Conservation (phyloP, 2,113 vertebrate genomes). For the Pipa parva region DNA sequence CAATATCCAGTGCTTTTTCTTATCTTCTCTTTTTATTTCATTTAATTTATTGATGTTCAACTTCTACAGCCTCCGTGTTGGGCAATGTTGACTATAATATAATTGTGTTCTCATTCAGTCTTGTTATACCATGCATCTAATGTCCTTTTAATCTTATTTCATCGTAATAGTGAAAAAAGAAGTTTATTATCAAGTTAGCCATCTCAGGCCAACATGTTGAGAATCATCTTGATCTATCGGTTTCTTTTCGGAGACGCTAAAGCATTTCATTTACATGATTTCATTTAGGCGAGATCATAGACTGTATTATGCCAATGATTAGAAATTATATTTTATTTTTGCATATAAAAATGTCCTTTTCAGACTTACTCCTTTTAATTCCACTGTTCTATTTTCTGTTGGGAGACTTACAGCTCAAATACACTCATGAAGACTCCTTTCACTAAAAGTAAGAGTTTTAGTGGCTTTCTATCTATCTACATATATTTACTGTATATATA, state of each 20-base stretch:
- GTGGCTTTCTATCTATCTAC: too few relatives aligned
- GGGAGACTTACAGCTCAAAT: too few relatives aligned
- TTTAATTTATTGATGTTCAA: constrained; percentile 10
- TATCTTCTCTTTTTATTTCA: constrained; percentile 1
- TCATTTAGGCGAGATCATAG: too few relatives aligned
- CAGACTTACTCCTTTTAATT: too few relatives aligned
- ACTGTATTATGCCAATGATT: too few relatives aligned
- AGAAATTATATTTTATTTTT: too few relatives aligned
- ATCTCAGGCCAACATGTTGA: neutral
- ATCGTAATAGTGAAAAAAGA: constrained; percentile 14
- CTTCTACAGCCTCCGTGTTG: neutral
- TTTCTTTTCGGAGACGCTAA: neutral
- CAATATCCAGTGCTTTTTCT: neutral
- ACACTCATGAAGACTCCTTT: too few relatives aligned
- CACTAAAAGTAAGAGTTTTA: too few relatives aligned
- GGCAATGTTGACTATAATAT: neutral
- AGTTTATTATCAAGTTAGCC: constrained; percentile 22
- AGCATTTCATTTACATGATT: neutral
- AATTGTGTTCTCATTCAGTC: constrained; percentile 16
- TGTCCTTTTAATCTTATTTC: constrained; percentile 23
- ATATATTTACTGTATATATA: too few relatives aligned
- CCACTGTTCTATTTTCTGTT: too few relatives aligned
- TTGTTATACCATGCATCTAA: constrained; percentile 12
- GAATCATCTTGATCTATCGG: neutral
- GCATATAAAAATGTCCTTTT: too few relatives aligned